Conservation (phyloP, 1,140 invertebrate genomes). For the Himalopsyche phryganea region DNA sequence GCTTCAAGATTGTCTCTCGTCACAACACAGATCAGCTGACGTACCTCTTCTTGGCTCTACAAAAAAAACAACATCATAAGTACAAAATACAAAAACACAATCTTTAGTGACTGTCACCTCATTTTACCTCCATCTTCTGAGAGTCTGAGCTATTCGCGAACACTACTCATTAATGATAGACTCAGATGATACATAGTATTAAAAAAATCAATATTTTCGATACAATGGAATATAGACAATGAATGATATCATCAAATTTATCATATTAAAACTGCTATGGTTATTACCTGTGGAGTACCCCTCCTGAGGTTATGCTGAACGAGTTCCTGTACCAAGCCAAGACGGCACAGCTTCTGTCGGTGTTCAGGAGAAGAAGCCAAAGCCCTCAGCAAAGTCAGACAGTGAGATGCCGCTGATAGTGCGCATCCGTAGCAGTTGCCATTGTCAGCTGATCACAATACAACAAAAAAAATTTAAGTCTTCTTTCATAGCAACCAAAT, state of each 20-base stretch:
- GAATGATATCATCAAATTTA: too few relatives aligned
- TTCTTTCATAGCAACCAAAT: too few relatives aligned
- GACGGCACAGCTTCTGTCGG: conserved; percentile 74
- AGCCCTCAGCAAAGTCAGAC: conserved; percentile 87
- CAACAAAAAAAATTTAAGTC: too few relatives aligned
- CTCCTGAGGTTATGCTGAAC: conserved; percentile 86
- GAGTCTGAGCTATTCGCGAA: too few relatives aligned
- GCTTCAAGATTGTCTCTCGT: conserved; percentile 85
- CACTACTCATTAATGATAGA: too few relatives aligned
- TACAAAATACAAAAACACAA: too few relatives aligned
- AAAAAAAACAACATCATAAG: conserved; percentile 19
- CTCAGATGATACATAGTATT: too few relatives aligned
- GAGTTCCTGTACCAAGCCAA: conserved; percentile 86
- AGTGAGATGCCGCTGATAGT: conserved; percentile 86
- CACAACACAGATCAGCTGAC: conserved; percentile 84
- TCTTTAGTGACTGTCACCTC: too few relatives aligned
- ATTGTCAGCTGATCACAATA: conserved; percentile 30
- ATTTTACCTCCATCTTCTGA: too few relatives aligned
- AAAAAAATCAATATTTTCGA: too few relatives aligned
- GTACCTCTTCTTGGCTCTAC: conserved; percentile 79
- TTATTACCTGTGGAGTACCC: conserved; percentile 62
- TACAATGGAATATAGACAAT: too few relatives aligned
- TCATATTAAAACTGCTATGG: too few relatives aligned
- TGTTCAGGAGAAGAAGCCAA: conserved; percentile 79
- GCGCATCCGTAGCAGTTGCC: conserved; percentile 83